Conservation (phyloP, 2,797 vertebrate species). For the Gymnocypris eckloni region DNA sequence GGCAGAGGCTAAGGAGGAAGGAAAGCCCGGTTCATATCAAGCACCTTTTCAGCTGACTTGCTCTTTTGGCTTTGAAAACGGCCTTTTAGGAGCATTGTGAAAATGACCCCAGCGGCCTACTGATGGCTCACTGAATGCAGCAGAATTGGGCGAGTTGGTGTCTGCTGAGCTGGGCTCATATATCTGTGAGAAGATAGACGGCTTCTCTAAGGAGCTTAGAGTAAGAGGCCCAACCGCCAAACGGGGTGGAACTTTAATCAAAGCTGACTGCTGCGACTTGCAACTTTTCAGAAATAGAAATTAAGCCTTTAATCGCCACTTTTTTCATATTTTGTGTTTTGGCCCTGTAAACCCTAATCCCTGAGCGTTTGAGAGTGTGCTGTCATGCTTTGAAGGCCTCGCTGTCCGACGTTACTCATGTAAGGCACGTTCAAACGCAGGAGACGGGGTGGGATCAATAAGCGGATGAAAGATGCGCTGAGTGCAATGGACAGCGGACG, state of each 20-base stretch:
- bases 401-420: slow-evolving; percentile 9
- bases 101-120: slow-evolving; percentile 50
- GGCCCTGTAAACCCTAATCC: slow-evolving; percentile 44
- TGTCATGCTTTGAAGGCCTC: slow-evolving; percentile 51
- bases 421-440: slow-evolving; percentile 32
- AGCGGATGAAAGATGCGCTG: neutral
- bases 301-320: slow-evolving; percentile 58
- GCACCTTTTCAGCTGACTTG: slow-evolving; percentile 42
- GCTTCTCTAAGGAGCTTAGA: slow-evolving; percentile 65
- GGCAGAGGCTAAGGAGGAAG: slow-evolving; percentile 35
- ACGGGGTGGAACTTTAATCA: slow-evolving; percentile 56
- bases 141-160: slow-evolving; percentile 34
- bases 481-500: neutral
- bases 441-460: slow-evolving; percentile 42
- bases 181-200: slow-evolving; percentile 55
- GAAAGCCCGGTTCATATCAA: slow-evolving; percentile 41
- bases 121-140: slow-evolving; percentile 44
- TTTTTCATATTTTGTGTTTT: slow-evolving; percentile 57
- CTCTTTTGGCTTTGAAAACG: slow-evolving; percentile 46
- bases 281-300: slow-evolving; percentile 60
- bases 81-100: slow-evolving; percentile 52
- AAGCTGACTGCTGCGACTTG: slow-evolving; percentile 59
- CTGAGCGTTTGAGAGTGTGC: slow-evolving; percentile 21
- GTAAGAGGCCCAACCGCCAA: slow-evolving; percentile 55
- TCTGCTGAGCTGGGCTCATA: slow-evolving; percentile 58